Evolutionary conservation across 2,888 invertebrate species (phyloP).

Genomic region (Chymomyza procnemis): DNA sequence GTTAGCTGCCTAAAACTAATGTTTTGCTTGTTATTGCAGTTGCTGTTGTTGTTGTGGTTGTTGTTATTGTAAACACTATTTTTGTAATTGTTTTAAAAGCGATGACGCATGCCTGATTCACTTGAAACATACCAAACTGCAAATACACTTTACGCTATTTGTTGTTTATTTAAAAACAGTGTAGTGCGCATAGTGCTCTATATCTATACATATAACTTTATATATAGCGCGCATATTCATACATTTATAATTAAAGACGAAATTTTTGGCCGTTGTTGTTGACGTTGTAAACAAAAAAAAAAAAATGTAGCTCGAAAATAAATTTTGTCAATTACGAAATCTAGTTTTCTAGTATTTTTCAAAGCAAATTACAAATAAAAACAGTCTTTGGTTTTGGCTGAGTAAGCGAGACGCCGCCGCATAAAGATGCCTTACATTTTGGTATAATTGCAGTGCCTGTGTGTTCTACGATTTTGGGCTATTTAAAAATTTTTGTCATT

Average conservation of each 20-base stretch:
- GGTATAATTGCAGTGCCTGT: no score
- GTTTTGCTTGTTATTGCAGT: no score
- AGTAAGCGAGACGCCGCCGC: no score
- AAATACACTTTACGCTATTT: neutral
- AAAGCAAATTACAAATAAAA: no score
- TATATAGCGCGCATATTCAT: neutral
- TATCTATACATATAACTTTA: neutral
- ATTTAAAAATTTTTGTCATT: constrained; percentile 64
- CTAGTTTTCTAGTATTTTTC: no score
- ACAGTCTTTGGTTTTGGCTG: no score
- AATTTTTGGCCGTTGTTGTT: neutral
- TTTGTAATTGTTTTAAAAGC: neutral
- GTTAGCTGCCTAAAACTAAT: no score
- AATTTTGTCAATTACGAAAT: neutral
- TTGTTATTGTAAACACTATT: neutral
- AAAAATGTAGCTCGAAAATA: neutral
- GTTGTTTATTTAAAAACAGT: neutral
- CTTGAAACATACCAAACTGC: neutral
- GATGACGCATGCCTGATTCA: no score
- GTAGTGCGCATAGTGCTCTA: neutral
- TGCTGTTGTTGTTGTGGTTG: no score
- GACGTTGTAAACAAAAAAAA: neutral
- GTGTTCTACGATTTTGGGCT: constrained; percentile 31
- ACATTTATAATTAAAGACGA: neutral
- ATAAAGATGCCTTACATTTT: no score